Conservation (phyloP, 1,140 invertebrate species). For the Pemphigus obesinymphae region DNA sequence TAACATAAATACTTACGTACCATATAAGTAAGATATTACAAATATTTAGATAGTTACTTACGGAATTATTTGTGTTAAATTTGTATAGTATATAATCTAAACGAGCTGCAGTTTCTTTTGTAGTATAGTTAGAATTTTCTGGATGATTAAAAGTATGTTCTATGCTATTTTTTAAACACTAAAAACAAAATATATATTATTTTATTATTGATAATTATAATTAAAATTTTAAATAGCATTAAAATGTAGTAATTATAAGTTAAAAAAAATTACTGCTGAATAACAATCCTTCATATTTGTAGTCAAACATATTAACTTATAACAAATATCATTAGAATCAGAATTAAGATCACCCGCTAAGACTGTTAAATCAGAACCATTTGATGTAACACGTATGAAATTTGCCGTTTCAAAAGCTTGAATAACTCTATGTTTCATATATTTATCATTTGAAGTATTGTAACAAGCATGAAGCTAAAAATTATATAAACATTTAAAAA, state of each 20-base stretch:
- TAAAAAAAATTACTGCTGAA: conserved; percentile 5
- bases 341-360: conserved; percentile 91
- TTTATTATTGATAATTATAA: background rate
- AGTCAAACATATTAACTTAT: conserved; percentile 56
- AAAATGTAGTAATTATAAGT: background rate
- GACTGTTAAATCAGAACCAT: conserved; percentile 72
- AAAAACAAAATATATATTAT: background rate
- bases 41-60: conserved; percentile 46
- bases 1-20: too few relatives aligned
- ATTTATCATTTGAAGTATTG: conserved; percentile 76
- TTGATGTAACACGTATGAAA: conserved; percentile 80
- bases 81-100: conserved; percentile 87
- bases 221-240: background rate
- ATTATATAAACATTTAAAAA: conserved; percentile 13
- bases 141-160: conserved; percentile 69
- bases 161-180: conserved; percentile 15
- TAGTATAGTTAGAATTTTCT: conserved; percentile 74
- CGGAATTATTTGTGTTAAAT: conserved; percentile 55
- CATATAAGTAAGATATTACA: too few relatives aligned
- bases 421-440: conserved; percentile 79
- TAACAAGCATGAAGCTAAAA: conserved; percentile 92
- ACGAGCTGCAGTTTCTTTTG: conserved; percentile 64
- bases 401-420: conserved; percentile 93
- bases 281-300: conserved; percentile 53
- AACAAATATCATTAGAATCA: conserved; percentile 79